Evolutionary conservation across 2,888 invertebrate genomes (phyloP), one percentile per base, ranked within the genome.

Genomic region (Ochropleura plecta): DNA sequence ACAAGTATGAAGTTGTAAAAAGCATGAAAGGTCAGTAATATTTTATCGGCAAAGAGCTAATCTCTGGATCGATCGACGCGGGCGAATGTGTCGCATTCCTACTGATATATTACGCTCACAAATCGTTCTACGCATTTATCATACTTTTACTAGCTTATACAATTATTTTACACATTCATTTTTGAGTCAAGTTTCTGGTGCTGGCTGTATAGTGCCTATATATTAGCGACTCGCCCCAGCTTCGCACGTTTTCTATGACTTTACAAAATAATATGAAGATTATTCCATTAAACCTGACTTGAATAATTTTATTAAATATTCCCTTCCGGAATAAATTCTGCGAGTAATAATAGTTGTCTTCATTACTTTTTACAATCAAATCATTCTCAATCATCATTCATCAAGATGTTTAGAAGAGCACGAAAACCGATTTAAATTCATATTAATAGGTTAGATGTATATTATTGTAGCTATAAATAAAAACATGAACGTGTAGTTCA

Each of bases 61-160:
- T 85, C 86, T 73, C 62, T 16, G 68, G 64, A 82, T 77, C 79
- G 85, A 77, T 86, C 68, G 73, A 72, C 75, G 14, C 51, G 66
- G 10, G 44, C 48, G 75, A 67, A 60, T 55, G 57, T 73, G 77
- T 71, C 82, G 71, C 82, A 67, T 72, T 84, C 65, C 64, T 16
- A 70, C 75, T 82, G 85, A 85, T 81, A 86, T 86, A 84, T 84
- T 78, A 63, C 86, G 62, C 69, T 70, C 81, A 79, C 76, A 79
- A 85, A 86, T 79, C 74, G 79, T 76, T 85, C 62, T 66, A 49
- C 59, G 77, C 85, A 79, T 85, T 82, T 76, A 64, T 82, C 85
- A 82, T 81, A 76, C 71, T 81, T 82, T 75, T 74, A 79, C 67
- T 81, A 81, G 84, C 65, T 73, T 77, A 64, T 70, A 79, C 79